Evolutionary conservation across 2,797 vertebrate genomes (phyloP), one percentile per base, ranked within the genome.

Genomic region (Chloroceryle inda): DNA sequence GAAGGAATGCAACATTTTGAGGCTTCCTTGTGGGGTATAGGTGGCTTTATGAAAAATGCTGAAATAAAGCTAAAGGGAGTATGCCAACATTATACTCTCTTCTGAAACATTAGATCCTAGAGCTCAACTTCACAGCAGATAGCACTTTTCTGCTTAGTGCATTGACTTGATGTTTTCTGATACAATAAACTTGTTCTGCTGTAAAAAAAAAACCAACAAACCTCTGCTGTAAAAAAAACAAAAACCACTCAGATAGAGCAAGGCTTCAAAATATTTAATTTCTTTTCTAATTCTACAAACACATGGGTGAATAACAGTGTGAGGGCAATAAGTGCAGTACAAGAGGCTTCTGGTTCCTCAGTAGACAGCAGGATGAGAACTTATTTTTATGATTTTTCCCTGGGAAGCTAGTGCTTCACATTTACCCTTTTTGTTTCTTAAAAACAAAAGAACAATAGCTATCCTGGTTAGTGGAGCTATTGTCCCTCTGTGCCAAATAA

Each of bases 391-490:
- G 52, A 77, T 95, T 90, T 94, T 96, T 96, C 95, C 95, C 93
- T 95, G 93, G 93, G 96, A 95, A 97, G 83, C 88, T 63, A 56
- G 49, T 85, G 85, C 78, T 92, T 96, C 0, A 0, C 83, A 37
- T 95, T 89, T 95, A 84, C 85, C 85, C 77, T 87, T 97, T 96
- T 85, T 94, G 92, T 95, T 96, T 93, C 72, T 89, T 82, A 91
- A 96, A 95, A 96, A 97, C 95, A 96, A 97, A 97, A 85, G 92
- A 97, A 96, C 96, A 96, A 96, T 95, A 95, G 92, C 80, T 94
- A 85, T 96, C 88, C 94, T 87, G 92, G 88, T 93, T 96, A 90
- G 94, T 16, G 1, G 27, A 63, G 63, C 89, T 92, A 90, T 95
- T 92, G 89, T 96, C 83, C 42, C 56, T 88, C 93, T 50, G 59